Base-by-base conservation (phyloP, 2,888 invertebrate species). In the Papilio demoleus region DNA sequence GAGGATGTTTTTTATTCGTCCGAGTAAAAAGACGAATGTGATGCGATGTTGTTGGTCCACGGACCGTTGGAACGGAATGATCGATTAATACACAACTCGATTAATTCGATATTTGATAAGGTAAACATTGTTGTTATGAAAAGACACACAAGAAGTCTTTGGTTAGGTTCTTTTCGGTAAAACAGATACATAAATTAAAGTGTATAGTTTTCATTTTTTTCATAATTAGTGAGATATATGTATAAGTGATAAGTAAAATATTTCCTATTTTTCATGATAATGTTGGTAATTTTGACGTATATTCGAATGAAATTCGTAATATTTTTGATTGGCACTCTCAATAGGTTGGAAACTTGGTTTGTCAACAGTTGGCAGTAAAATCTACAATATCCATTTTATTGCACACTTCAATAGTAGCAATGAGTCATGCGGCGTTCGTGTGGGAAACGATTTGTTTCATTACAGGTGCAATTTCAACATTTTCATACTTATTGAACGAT, bases 341-440 rank as follows among this genome's bases (percentile, higher is more conserved):
- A 31, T 53, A 27, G 53, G 11, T 31, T n/a, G 31, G n/a, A 31
- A 31, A 56, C 31, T 31, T 31, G 53, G 9, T 56, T 56, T 56
- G 31, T 56, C 17, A n/a, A 56, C 31, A 56, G 53, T 12, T 3
- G 27, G 31, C 53, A 31, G 17, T 56, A 56, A 31, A 56, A 56
- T 56, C 31, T n/a, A 56, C 53, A 56, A 56, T 31, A 31, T 31
- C 31, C 53, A 56, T 31, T 56, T 56, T 56, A 56, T 56, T 56
- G 14, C 53, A 40, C 64, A 42, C 38, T 65, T 24, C 38, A 65
- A 53, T 56, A 40, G 17, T n/a, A 65, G 36, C 36, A 53, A 56
- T 65, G 65, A 56, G 65, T 65, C 63, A 65, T n/a, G 24, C 50
- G 24, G n/a, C 53, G 65, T 65, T 65, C 53, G 17, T 31, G 65